Evolutionary conservation across 53 echinoderm and acorn worm genomes (phyloP), one percentile per base, ranked within the genome.

Genomic region (Patiria pectinifera): DNA sequence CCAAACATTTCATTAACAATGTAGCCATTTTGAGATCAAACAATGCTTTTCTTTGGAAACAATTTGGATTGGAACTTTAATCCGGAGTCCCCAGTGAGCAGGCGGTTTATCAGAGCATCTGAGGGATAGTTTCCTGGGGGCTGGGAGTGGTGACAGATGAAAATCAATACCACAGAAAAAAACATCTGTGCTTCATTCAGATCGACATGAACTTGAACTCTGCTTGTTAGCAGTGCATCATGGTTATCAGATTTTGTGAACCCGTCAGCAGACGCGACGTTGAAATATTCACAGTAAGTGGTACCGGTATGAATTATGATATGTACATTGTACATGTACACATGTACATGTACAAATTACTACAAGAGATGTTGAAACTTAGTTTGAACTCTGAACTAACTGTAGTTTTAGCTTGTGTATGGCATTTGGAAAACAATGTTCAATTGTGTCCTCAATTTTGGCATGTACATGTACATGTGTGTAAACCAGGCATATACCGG

Each of bases 71-170:
- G 72, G 72, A 76, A 76, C 19, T 72, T 22, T 23, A 24, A 35
- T 76, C 76, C 21, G 76, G 76, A 76, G 24, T 76, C 3, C 69
- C 69, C 16, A 69, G 69, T 21, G 21, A 69, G 69, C 76, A 25
- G 76, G 76, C 24, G 76, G 76, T 22, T 25, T n/a, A 76, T 23
- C 35, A 23, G 76, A 76, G 53, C 53, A 53, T 76, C 76, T 24
- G 79, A 78, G 79, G 79, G 45, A 47, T 6, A 78, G 79, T 78
- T 45, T 78, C 79, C 79, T 78, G 79, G 79, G 46, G 79, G 79
- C 79, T 45, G 79, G 79, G 79, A 78, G 44, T 14, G 46, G 79
- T 78, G 79, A 78, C 45, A 45, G 79, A 45, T 46, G 85, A 45
- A 69, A 69, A 66, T 85, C 18, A 45, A 45, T 21, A 83, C 14